Evolutionary conservation across 1,140 invertebrate genomes (phyloP).

Genomic region (Aleiodes sp.): DNA sequence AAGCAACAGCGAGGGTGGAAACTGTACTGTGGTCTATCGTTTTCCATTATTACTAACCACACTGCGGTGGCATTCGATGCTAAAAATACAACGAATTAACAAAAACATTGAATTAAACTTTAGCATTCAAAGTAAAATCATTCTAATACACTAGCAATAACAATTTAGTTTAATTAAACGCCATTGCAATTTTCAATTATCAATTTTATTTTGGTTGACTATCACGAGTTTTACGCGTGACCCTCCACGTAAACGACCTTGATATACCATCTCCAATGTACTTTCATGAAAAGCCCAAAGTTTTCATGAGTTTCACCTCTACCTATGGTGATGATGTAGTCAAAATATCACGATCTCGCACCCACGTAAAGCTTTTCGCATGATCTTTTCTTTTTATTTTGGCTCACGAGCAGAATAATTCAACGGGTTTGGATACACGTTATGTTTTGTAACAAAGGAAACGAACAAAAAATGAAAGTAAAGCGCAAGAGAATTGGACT

Average conservation of each 20-base stretch:
- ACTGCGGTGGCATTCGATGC: not conserved
- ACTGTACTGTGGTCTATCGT: not conserved
- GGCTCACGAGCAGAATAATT: not conserved
- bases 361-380: not conserved
- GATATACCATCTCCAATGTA: not conserved
- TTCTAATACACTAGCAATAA: too few species aligned
- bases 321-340: constrained; percentile 3
- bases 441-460: not conserved
- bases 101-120: too few species aligned
- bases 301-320: not conserved
- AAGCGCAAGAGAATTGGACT: too few species aligned
- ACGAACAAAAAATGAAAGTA: too few species aligned
- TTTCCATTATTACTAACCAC: constrained; percentile 3
- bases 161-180: too few species aligned
- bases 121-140: too few species aligned
- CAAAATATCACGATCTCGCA: not conserved
- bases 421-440: not conserved
- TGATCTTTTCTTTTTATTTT: not conserved
- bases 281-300: not conserved
- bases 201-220: too few species aligned
- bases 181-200: too few species aligned
- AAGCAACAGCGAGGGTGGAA: not conserved
- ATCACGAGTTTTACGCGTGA: too few species aligned
- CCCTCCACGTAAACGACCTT: too few species aligned
- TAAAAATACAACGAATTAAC: not conserved